phyloP scores from a whole-genome alignment of 2,888 invertebrate species.

The Ochropacha duplaris region DNA sequence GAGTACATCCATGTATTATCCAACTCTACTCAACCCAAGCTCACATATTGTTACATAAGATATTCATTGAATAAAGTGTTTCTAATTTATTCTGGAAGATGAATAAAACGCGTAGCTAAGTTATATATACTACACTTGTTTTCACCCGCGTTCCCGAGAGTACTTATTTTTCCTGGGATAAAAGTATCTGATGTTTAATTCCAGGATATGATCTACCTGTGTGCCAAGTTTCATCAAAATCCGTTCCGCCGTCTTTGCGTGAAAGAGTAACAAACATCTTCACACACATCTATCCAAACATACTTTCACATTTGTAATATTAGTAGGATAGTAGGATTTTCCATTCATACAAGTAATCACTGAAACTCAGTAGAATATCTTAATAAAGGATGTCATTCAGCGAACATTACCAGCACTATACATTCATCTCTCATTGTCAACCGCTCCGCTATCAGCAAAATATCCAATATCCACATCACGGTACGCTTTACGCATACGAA shows the following conservation, averaged over 20 bases:
- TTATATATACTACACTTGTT: background rate
- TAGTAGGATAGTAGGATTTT: no score
- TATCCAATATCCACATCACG: slow-evolving; percentile 56
- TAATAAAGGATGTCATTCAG: slow-evolving; percentile 23
- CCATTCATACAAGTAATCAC: background rate
- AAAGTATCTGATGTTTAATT: no score
- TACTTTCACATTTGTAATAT: no score
- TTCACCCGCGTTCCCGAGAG: no score
- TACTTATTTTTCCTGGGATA: no score
- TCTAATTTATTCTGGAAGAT: background rate
- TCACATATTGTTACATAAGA: background rate
- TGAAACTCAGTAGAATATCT: slow-evolving; percentile 1
- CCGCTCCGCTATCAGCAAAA: slow-evolving; percentile 47
- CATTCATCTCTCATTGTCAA: slow-evolving; percentile 60
- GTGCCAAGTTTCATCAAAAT: no score
- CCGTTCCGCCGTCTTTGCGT: no score
- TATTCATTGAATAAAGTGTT: background rate
- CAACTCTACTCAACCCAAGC: background rate
- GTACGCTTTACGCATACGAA: slow-evolving; percentile 59
- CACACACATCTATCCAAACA: no score
- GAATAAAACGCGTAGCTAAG: background rate
- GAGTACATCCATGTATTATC: background rate
- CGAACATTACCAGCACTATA: slow-evolving; percentile 42
- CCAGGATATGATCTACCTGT: no score
- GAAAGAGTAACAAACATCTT: no score